Base-by-base conservation (phyloP, 2,797 vertebrate species). In the Carcharodon carcharias region DNA sequence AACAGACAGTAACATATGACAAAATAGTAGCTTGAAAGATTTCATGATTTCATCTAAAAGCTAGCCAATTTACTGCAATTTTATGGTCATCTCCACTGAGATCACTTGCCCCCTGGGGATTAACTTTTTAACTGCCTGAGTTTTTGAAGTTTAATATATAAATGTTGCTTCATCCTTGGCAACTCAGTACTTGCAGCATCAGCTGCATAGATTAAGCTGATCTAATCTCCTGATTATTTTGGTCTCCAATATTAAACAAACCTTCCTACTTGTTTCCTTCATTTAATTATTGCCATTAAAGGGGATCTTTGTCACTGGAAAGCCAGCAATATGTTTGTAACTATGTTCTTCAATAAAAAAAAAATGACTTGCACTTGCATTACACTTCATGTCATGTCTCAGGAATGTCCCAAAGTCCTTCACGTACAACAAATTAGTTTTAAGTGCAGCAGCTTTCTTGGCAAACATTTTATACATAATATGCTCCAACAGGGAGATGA, bases 281-380 rank as follows among this genome's bases (percentile, higher is more conserved):
- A 93, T 93, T 93, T 67, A 67, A 93, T 93, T 93, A 45, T 93
- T 93, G 82, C 82, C 82, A 85, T 85, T 85, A 85, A 93, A 93
- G 65, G 91, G 61, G n/a, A n/a, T 45, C n/a, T 67, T 93, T 65
- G n/a, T 21, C 91, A 93, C 21, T 50, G 82, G 45, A 85, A 85
- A 85, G 82, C 40, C 82, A 85, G 26, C 45, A 45, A 85, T 85
- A 85, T 50, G 40, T 85, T 82, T 85, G 21, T 50, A 85, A 85
- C 40, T 50, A 50, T 85, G 82, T 85, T 85, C 82, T 45, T 21
- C 82, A 85, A 26, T 85, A 50, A 85, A 50, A 85, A 77, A 77
- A 9, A 85, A 45, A 85, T 50, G 45, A 85, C 7, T 85, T 85
- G 82, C 82, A 85, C 82, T 67, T 23, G 35, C n/a, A 93, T 65